These are phyloP conservation scores for Sphaeramia orbicularis DNA, from an alignment of 2,797 vertebrate genomes.

Conservation along the genomic window DNA sequence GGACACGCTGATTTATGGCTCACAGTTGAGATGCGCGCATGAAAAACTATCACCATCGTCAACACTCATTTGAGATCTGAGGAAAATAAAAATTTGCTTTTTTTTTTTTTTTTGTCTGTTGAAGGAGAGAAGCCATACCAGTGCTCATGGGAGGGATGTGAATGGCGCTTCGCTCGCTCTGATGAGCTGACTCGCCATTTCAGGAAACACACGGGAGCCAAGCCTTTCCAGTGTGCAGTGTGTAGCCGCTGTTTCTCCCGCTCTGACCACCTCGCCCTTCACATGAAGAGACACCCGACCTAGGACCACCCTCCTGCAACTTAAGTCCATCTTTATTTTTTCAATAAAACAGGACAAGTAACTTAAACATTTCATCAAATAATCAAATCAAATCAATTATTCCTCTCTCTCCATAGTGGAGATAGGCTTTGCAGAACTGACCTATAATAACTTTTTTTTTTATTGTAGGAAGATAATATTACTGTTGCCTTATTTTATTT, in stretches of 20 bases:
- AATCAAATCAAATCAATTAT: slow-evolving; percentile 29
- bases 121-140: slow-evolving; percentile 97
- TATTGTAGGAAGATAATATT: slow-evolving; percentile 48
- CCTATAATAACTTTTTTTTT: slow-evolving; percentile 47
- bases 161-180: slow-evolving; percentile 97
- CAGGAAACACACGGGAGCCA: slow-evolving; percentile 97
- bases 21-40: slow-evolving; percentile 2
- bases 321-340: slow-evolving; percentile 15
- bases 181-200: slow-evolving; percentile 98
- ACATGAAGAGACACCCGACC: slow-evolving; percentile 99
- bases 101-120: slow-evolving; percentile 18
- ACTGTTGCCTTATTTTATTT: slow-evolving; percentile 56
- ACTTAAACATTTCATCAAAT: slow-evolving; percentile 27
- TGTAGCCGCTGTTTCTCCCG: slow-evolving; percentile 97
- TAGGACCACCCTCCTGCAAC: slow-evolving; percentile 65
- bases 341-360: slow-evolving; percentile 26
- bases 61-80: slow-evolving; percentile 13
- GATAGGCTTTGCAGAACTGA: slow-evolving; percentile 48
- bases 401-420: slow-evolving; percentile 27
- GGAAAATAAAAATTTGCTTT: background rate
- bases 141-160: slow-evolving; percentile 97
- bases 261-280: slow-evolving; percentile 97
- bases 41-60: slow-evolving; percentile 10
- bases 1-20: slow-evolving; percentile 66
- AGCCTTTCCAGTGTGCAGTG: slow-evolving; percentile 95